Percentiles rank a stretch among this genome's conserved stretches.
Evolutionary conservation across 2,888 invertebrate genomes (phyloP).

Genomic region (Phymatocera aterrima): DNA sequence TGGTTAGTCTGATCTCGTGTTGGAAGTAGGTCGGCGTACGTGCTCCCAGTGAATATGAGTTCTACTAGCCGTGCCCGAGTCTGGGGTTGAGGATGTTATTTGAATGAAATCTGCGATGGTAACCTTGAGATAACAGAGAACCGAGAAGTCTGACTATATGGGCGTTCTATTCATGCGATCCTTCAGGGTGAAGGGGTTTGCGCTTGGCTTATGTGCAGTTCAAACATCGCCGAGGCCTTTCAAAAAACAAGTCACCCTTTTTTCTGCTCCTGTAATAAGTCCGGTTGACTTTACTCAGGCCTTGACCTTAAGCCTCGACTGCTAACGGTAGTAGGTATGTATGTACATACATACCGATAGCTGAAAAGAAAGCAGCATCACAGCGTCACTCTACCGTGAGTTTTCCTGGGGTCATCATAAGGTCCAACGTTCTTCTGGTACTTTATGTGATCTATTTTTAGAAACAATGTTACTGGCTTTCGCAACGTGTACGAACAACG

Average conservation of each 20-base stretch:
- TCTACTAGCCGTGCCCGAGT: background rate
- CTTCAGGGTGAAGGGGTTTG: background rate
- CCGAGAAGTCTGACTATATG: background rate
- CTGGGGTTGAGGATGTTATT: background rate
- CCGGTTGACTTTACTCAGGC: background rate
- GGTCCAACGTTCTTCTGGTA: too few species aligned
- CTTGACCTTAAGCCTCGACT: background rate
- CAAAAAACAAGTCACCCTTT: background rate
- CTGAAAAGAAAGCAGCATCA: background rate
- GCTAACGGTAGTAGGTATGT: background rate
- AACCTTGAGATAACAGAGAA: background rate
- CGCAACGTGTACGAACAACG: too few species aligned
- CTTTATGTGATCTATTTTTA: too few species aligned
- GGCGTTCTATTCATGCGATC: background rate
- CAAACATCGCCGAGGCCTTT: background rate
- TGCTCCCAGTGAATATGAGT: background rate
- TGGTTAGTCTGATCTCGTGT: background rate
- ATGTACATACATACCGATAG: too few species aligned
- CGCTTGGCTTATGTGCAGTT: background rate
- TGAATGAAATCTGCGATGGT: conserved; percentile 1
- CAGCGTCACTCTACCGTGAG: too few species aligned
- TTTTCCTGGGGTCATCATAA: background rate
- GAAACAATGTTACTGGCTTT: too few species aligned
- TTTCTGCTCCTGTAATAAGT: background rate
- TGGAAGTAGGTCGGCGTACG: background rate